phyloP scores from a whole-genome alignment of 2,113 vertebrate genomes.

The Anseranas semipalmata region DNA sequence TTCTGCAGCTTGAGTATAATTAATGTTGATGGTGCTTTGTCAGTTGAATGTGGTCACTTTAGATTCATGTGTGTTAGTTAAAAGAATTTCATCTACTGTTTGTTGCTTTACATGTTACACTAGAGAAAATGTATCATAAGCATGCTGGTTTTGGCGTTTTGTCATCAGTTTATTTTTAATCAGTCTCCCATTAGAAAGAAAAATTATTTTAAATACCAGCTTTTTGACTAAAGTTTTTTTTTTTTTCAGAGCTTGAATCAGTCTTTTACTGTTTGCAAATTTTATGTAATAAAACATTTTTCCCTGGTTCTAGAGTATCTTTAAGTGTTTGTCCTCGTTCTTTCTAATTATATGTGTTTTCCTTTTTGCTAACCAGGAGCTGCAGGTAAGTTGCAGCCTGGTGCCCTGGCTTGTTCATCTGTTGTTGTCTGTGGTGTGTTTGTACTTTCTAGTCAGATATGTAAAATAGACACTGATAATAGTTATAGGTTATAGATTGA shows the following conservation, averaged over 20 bases:
- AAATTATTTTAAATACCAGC: conserved; percentile 39
- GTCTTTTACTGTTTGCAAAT: conserved; percentile 78
- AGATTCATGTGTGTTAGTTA: conserved; percentile 67
- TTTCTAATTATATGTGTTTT: conserved; percentile 91
- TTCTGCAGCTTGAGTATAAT: conserved; percentile 8
- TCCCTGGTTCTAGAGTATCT: conserved; percentile 76
- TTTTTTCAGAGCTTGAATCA: conserved; percentile 81
- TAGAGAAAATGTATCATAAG: conserved; percentile 61
- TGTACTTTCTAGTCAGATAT: conserved; percentile 68
- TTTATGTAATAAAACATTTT: conserved; percentile 68
- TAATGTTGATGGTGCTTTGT: conserved; percentile 62
- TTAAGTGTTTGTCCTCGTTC: conserved; percentile 84
- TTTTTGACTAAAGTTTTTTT: conserved; percentile 69
- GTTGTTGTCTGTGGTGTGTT: conserved; percentile 70
- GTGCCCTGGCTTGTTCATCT: conserved; percentile 73
- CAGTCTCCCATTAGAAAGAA: conserved; percentile 44
- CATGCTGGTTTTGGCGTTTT: conserved; percentile 78
- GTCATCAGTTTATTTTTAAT: conserved; percentile 64
- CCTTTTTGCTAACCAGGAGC: conserved; percentile 98
- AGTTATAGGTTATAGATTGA: conserved; percentile 45
- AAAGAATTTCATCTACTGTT: conserved; percentile 56
- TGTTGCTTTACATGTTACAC: conserved; percentile 67
- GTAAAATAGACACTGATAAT: conserved; percentile 48
- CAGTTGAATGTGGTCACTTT: conserved; percentile 65
- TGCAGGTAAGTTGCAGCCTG: conserved; percentile 96